phyloP scores from a whole-genome alignment of 1,140 invertebrate genomes.

The Heliothis virescens region DNA sequence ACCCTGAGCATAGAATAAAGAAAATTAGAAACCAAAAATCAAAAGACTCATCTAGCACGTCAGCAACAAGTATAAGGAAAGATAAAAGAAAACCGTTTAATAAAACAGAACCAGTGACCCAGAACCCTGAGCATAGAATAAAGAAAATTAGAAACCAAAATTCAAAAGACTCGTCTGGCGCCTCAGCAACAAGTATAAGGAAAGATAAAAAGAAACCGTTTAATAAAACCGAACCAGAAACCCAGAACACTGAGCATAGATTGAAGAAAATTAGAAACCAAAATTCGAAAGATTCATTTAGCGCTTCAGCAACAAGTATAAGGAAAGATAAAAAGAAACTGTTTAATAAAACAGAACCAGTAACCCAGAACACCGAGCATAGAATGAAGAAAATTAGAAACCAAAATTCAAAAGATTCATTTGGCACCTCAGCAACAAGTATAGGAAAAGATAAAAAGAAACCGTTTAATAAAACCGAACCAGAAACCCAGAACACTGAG shows the following conservation, averaged over 20 bases:
- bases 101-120: neutral
- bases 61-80: too few species aligned
- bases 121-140: neutral
- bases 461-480: too few species aligned
- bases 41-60: too few species aligned
- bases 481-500: neutral
- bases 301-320: neutral
- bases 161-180: neutral
- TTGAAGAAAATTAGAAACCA: neutral
- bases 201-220: too few species aligned
- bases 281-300: neutral
- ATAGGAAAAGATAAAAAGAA: neutral
- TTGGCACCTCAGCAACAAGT: neutral
- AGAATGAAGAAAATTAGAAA: neutral
- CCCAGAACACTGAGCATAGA: neutral
- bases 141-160: neutral
- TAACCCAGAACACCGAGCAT: neutral
- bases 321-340: too few species aligned
- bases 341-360: too few species aligned
- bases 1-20: too few species aligned
- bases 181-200: neutral
- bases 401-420: neutral
- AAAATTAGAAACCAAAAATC: too few species aligned
- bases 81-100: too few species aligned
- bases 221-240: too few species aligned